Percentiles rank a stretch among this genome's conserved stretches.
phyloP scores from a whole-genome alignment of 1,140 invertebrate species.

The Sminthurinus signatus region DNA sequence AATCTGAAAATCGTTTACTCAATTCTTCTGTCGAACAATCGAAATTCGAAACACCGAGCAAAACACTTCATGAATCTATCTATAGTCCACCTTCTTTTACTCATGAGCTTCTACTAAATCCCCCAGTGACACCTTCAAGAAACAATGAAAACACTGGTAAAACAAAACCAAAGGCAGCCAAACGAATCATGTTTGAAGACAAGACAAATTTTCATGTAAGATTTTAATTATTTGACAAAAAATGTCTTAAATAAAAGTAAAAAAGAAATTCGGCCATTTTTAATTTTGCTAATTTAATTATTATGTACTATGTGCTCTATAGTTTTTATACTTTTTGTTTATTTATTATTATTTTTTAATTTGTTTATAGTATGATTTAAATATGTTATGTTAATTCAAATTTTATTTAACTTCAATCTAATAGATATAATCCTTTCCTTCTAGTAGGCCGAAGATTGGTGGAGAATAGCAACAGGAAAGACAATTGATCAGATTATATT shows the following conservation, averaged over 20 bases:
- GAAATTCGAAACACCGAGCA: conserved; percentile 26
- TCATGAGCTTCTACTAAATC: conserved; percentile 18
- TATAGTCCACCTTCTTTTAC: conserved; percentile 31
- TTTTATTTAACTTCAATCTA: too few relatives aligned
- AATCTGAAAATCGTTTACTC: neutral
- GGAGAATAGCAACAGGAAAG: conserved; percentile 1
- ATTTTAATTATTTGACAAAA: too few relatives aligned
- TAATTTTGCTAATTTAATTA: too few relatives aligned
- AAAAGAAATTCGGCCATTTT: neutral
- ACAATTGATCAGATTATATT: conserved; percentile 10
- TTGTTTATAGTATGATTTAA: too few relatives aligned
- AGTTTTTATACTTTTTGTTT: too few relatives aligned
- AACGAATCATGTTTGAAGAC: conserved; percentile 13
- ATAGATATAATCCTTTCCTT: too few relatives aligned
- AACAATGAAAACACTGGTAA: neutral
- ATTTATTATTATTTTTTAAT: too few relatives aligned
- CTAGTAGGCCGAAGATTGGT: conserved; percentile 14
- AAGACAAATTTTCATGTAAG: conserved; percentile 12
- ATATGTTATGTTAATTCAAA: too few relatives aligned
- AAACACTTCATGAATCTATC: conserved; percentile 23
- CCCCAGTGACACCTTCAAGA: neutral
- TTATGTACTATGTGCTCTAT: neutral
- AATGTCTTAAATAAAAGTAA: too few relatives aligned
- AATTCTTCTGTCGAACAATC: neutral
- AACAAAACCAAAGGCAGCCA: conserved; percentile 9